Evolutionary conservation across 1,140 invertebrate species (phyloP), one percentile per base, ranked within the genome.

Genomic region (Calliopsis andreniformis): DNA sequence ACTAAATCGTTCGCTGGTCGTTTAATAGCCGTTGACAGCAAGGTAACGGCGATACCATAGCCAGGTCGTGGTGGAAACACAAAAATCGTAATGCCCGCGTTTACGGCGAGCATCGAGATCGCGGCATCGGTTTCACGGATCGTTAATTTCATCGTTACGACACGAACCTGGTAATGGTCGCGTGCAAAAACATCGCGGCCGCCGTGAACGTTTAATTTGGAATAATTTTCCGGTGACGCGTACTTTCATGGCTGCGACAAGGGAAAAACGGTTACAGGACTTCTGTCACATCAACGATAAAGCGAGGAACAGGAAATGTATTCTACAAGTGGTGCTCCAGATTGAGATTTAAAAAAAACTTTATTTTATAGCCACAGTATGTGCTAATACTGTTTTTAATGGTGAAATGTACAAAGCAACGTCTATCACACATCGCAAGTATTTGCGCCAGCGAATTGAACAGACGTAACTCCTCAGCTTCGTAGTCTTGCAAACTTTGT

Each of bases 101-200:
- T 49, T 75, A 53, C 43, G 30, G 51, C 47, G 20, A 30, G 55
- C 49, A 67, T 71, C 45, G 80, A 53, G 80, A 77, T 61, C 53
- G 39, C 59, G 51, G 69, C 43, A 78, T 84, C 69, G 69, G 70
- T 84, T 84, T 84, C 82, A 84, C 78, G 82, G 82, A 81, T 81
- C 83, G 83, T 84, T 84, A 84, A 78, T 84, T 84, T 84, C 42
- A 39, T 82, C 82, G 70, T 84, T 81, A 67, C 73, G 63, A 84
- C 82, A 81, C 82, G 61, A 42, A 63, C 10, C 64, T 30, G 69
- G 69, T 81, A 84, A 84, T 81, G 69, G 32, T 81, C 69, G 75
- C 75, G 66, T 79, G 82, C 71, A 84, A 84, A 84, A 84, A 77
- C 72, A 32, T 58, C 53, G 49, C 25, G n/a, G n/a, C 63, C 59